Percentiles rank a stretch among this genome's conserved stretches.
These are phyloP conservation scores for Andrena fulva DNA, from an alignment of 2,888 invertebrate species.

Conservation along the genomic window DNA sequence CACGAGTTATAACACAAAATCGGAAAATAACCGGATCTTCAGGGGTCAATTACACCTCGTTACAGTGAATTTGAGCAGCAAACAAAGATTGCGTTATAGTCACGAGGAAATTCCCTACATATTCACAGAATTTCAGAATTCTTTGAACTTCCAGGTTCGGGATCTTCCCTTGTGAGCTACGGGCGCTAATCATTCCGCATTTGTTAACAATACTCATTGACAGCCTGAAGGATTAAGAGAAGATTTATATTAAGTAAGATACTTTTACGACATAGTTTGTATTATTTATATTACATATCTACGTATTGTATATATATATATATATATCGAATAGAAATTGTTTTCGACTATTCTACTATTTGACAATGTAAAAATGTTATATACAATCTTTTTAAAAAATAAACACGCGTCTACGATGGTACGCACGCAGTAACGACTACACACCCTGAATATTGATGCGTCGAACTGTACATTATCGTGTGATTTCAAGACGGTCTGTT, in stretches of 20 bases:
- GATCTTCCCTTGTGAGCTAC: background rate
- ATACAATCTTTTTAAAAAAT: conserved; percentile 21
- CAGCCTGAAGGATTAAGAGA: conserved; percentile 5
- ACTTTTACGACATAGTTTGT: conserved; percentile 17
- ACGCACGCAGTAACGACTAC: conserved; percentile 1
- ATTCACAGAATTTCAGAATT: no score
- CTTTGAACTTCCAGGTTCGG: no score
- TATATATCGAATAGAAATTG: conserved; percentile 22
- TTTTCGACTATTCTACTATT: conserved; percentile 15
- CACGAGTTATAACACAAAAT: no score
- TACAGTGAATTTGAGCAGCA: no score
- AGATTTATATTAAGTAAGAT: conserved; percentile 17
- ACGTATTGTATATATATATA: background rate
- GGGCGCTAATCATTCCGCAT: background rate
- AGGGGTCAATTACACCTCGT: no score
- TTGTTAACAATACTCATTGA: background rate
- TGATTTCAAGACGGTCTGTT: conserved; percentile 7
- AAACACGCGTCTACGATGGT: background rate
- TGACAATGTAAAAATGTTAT: conserved; percentile 34
- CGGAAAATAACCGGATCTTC: no score
- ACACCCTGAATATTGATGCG: background rate
- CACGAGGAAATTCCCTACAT: no score
- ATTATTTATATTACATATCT: conserved; percentile 24
- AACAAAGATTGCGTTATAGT: no score
- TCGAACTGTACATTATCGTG: conserved; percentile 10